Evolutionary conservation across 2,888 invertebrate genomes (phyloP), one percentile per base, ranked within the genome.

Genomic region (Digitonthophagus gazella): DNA sequence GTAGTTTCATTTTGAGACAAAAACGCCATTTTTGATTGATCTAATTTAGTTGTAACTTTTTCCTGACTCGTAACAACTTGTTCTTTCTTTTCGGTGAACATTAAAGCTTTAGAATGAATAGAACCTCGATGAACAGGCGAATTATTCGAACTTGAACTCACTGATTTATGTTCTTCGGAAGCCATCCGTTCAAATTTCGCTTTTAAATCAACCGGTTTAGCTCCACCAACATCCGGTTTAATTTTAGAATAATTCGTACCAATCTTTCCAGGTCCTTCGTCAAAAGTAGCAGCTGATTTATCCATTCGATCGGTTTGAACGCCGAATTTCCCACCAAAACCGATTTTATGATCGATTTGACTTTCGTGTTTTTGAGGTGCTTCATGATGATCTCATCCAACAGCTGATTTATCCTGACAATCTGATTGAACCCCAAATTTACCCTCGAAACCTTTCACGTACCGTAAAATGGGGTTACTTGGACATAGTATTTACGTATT

Each of bases 311-410:
- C 93, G 0, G 88, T 88, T 79, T 93, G 90, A 1, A 94, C 86
- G 5, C 94, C 94, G 81, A 91, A 94, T 79, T 93, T 93, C 3
- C 93, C 93, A 64, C 93, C 93, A 81, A 93, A 91, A 20, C 91
- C 91, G 82, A 88, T 88, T 77, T 88, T 90, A 73, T 89, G 89
- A 77, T 90, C 92, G 1, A 85, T 81, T 80, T 92, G 92, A 74
- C 91, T 91, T 73, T 90, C 89, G 74, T 90, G 89, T 58, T 86
- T 86, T 11, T 89, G 86, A 11, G 90, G 84, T 64, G 87, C 86
- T 80, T 91, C 91, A 73, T 88, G 87, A 78, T 93, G 91, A 75
- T 93, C 93, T 89, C 91, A 93, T 58, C 93, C 93, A 5, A 92
- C 84, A 0, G 93, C 93, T 16, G 88, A 87, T 73, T 89, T 90